Evolutionary conservation across 2,797 vertebrate genomes (phyloP).

Genomic region (Hydrophis major): DNA sequence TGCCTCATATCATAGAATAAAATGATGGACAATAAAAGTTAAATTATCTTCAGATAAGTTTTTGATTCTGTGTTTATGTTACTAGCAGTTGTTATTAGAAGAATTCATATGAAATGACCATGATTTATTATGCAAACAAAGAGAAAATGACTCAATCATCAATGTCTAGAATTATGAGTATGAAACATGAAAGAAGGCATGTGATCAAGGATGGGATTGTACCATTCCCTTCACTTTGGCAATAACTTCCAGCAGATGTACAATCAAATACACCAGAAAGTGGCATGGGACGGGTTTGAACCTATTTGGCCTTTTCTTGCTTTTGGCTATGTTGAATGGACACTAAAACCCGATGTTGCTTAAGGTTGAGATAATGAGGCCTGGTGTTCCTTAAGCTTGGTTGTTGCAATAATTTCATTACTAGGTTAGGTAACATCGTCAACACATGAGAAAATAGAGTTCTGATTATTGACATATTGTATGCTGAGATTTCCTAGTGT

Average conservation of each 20-base stretch:
- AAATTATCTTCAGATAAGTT: slow-evolving; percentile 14
- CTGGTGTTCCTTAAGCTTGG: neutral
- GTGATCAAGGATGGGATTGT: neutral
- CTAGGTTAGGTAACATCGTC: neutral
- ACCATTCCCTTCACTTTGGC: neutral
- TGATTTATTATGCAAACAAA: neutral
- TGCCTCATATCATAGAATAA: slow-evolving; percentile 30
- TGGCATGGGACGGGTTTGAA: neutral
- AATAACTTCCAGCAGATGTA: neutral
- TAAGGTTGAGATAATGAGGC: neutral
- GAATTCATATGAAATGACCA: neutral
- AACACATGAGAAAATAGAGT: neutral
- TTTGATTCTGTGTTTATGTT: neutral
- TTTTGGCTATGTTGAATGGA: neutral
- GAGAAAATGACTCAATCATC: neutral
- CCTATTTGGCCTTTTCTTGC: neutral
- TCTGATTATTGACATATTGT: neutral
- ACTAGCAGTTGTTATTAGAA: neutral
- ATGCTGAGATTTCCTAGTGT: neutral
- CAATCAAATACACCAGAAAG: neutral
- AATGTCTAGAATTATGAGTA: neutral
- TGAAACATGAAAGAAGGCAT: neutral
- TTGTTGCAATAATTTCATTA: neutral
- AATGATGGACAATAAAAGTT: slow-evolving; percentile 33
- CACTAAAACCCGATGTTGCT: neutral